Conservation (phyloP, 2,888 invertebrate species). For the Parnassius mnemosyne region DNA sequence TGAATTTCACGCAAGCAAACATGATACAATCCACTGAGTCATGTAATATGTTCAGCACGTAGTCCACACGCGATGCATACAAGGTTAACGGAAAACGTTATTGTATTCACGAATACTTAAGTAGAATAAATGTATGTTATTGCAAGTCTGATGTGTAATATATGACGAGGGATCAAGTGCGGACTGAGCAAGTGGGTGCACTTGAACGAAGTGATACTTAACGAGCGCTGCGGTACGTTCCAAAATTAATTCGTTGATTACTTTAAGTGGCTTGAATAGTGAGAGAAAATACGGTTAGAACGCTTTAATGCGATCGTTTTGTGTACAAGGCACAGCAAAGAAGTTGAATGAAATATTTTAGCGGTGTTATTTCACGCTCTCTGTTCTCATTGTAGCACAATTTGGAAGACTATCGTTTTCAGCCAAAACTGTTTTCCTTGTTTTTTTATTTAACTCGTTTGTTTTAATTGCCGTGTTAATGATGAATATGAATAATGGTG, state of each 20-base stretch:
- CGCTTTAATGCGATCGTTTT: constrained; percentile 17
- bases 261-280: constrained; percentile 32
- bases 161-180: constrained; percentile 26
- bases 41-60: constrained; percentile 25
- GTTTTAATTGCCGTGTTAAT: no score
- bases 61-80: constrained; percentile 17
- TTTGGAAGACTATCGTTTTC: no score
- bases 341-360: constrained; percentile 15
- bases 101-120: constrained; percentile 27
- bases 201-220: constrained; percentile 37
- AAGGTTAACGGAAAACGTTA: constrained; percentile 23
- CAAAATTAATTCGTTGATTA: constrained; percentile 39
- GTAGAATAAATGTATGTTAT: constrained; percentile 27
- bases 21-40: constrained; percentile 21
- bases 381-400: not conserved
- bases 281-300: constrained; percentile 11
- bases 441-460: no score
- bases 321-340: constrained; percentile 18
- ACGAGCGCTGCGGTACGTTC: constrained; percentile 34
- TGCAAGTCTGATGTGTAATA: constrained; percentile 26
- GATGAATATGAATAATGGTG: no score
- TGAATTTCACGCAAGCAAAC: constrained; percentile 16
- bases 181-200: constrained; percentile 29
- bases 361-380: not conserved
- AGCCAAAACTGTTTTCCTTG: no score